Conservation (phyloP, 2,113 vertebrate genomes). For the Sakesphorus luctuosus region DNA sequence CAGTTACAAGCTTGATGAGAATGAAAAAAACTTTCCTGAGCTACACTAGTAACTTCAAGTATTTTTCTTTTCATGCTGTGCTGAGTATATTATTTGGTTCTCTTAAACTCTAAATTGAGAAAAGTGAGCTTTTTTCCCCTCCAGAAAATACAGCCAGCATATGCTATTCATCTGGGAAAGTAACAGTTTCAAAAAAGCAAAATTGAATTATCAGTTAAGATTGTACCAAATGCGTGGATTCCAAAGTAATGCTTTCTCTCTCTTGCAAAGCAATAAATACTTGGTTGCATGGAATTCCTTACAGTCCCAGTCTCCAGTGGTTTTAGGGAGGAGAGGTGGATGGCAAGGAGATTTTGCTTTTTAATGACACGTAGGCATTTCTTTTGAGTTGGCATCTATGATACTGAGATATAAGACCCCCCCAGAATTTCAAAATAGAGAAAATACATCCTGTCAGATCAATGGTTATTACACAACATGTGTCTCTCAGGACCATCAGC, state of each 20-base stretch:
- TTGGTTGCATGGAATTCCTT: background rate
- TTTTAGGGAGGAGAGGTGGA: background rate
- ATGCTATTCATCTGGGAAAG: background rate
- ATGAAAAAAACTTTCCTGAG: conserved; percentile 1
- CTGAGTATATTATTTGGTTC: conserved; percentile 1
- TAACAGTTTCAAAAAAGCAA: background rate
- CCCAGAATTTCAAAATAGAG: background rate
- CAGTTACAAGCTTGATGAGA: conserved; percentile 38
- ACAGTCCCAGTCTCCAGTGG: background rate
- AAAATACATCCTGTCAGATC: background rate
- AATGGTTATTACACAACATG: background rate
- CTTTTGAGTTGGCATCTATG: background rate
- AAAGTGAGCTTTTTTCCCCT: background rate
- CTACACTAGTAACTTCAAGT: background rate
- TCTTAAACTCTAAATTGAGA: background rate
- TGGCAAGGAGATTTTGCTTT: background rate
- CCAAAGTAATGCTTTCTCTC: background rate
- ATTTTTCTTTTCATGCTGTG: conserved; percentile 37
- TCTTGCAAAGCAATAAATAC: background rate
- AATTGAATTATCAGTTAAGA: background rate
- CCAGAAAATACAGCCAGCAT: background rate
- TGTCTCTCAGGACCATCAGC: background rate
- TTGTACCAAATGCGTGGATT: background rate
- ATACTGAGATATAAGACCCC: background rate
- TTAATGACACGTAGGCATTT: background rate